phyloP scores from a whole-genome alignment of 2,888 invertebrate genomes.

The Acanthosepion lycidas region DNA sequence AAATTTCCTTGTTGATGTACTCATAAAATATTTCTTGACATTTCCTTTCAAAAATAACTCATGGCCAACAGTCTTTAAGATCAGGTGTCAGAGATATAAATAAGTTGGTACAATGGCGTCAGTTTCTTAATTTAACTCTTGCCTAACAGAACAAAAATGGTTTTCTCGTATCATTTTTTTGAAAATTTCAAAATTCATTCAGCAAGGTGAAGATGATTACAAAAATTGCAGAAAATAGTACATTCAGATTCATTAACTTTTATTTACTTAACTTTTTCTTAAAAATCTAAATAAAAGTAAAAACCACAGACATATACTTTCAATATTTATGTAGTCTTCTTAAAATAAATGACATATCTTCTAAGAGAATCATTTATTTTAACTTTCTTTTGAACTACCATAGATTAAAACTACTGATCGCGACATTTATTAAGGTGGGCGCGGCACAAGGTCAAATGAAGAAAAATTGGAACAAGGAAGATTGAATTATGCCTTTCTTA shows the following conservation, averaged over 20 bases:
- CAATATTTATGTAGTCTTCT: too few relatives aligned
- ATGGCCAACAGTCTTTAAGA: not conserved
- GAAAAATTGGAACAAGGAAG: too few relatives aligned
- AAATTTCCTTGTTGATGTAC: not conserved
- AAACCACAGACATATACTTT: not conserved
- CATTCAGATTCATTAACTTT: not conserved
- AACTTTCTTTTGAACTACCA: not conserved
- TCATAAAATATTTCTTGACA: not conserved
- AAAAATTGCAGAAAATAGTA: too few relatives aligned
- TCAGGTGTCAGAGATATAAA: not conserved
- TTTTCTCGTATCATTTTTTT: too few relatives aligned
- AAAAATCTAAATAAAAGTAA: not conserved
- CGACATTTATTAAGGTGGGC: not conserved
- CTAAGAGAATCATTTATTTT: not conserved
- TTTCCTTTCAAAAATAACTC: conserved; percentile 4
- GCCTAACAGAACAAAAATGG: too few relatives aligned
- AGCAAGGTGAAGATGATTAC: not conserved
- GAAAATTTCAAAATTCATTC: not conserved
- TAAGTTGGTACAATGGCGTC: not conserved
- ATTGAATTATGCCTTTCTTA: too few relatives aligned
- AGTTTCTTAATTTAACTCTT: not conserved
- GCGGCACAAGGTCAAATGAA: not conserved
- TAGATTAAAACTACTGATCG: not conserved
- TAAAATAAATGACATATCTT: not conserved
- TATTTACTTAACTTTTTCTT: not conserved